Evolutionary conservation across 2,888 invertebrate genomes (phyloP).

Genomic region (Malachius bipustulatus): DNA sequence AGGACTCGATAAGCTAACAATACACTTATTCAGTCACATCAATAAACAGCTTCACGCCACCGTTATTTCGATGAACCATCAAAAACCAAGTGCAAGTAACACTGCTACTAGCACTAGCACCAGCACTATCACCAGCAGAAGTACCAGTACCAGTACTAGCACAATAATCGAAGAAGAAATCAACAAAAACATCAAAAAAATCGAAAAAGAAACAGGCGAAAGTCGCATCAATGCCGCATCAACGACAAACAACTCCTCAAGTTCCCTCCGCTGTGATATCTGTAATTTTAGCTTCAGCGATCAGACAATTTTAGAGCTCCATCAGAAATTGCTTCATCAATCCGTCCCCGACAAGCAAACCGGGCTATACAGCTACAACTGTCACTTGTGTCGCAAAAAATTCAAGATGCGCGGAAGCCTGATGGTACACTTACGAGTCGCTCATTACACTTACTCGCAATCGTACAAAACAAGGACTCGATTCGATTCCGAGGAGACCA

Average conservation of each 20-base stretch:
- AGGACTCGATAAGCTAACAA: slow-evolving; percentile 72
- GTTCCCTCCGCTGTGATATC: slow-evolving; percentile 45
- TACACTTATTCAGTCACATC: slow-evolving; percentile 65
- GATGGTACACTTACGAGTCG: slow-evolving; percentile 70
- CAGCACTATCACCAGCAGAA: slow-evolving; percentile 5
- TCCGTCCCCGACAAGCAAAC: slow-evolving; percentile 31
- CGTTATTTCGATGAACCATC: background rate
- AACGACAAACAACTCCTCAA: slow-evolving; percentile 28
- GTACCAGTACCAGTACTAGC: slow-evolving; percentile 1
- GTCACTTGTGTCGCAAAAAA: slow-evolving; percentile 65
- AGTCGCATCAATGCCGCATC: slow-evolving; percentile 15
- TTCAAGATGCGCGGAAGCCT: slow-evolving; percentile 75
- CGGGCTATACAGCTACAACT: slow-evolving; percentile 43
- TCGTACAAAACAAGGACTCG: slow-evolving; percentile 13
- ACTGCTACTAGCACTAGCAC: slow-evolving; percentile 1
- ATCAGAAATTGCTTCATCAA: slow-evolving; percentile 58
- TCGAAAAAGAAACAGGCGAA: slow-evolving; percentile 6
- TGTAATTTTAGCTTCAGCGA: slow-evolving; percentile 64
- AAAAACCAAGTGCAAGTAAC: background rate
- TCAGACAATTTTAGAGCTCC: slow-evolving; percentile 57
- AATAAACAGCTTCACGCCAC: slow-evolving; percentile 12
- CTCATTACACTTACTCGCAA: slow-evolving; percentile 51
- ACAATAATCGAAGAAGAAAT: slow-evolving; percentile 12
- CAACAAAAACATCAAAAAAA: slow-evolving; percentile 1
- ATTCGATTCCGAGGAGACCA: slow-evolving; percentile 5